Evolutionary conservation across 1,140 invertebrate species (phyloP), one percentile per base, ranked within the genome.

Genomic region (Antheraea mylitta): DNA sequence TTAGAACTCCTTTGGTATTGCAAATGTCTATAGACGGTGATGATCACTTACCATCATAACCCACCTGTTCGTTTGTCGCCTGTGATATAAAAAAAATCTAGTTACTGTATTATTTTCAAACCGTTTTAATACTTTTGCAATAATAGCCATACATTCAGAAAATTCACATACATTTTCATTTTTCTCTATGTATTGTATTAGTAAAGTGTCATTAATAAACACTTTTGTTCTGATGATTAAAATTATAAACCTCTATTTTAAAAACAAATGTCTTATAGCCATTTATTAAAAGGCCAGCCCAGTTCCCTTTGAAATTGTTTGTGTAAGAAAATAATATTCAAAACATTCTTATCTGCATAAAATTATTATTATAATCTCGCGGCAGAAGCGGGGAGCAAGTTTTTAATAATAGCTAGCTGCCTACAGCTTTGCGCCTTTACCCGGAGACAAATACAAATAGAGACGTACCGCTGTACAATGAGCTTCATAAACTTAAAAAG

Each of bases 361-460:
- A 53, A 19, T 22, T 65, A 65, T 45, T 53, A 18, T 30, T 53
- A 45, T 10, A 3, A 19, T 65, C 38, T 61, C 61, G 45, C 62
- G 58, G 11, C 45, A 53, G 45, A 53, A 53, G 45, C 45, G 45
- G 45, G 13, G 45, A 53, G 67, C 62, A 18, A 36, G 19, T 66
- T 67, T 74, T 71, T 66, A 71, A 74, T 74, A 73, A 73, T 70
- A 70, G 22, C 22, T 30, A 30, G 72, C 65, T 58, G 63, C 65
- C 65, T 66, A 65, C 61, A 61, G 71, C 68, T 58, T 69, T 42
- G 42, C 48, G 59, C 59, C 60, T 48, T 68, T 58, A 18, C 48
- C 22, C 8, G 62, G 65, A 45, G 69, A 74, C 69, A 75, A 72
- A 69, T 72, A 71, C 74, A 70, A 72, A 72, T 75, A 75, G 66